Base-by-base conservation (phyloP, 2,797 vertebrate genomes). In the Parambassis ranga region DNA sequence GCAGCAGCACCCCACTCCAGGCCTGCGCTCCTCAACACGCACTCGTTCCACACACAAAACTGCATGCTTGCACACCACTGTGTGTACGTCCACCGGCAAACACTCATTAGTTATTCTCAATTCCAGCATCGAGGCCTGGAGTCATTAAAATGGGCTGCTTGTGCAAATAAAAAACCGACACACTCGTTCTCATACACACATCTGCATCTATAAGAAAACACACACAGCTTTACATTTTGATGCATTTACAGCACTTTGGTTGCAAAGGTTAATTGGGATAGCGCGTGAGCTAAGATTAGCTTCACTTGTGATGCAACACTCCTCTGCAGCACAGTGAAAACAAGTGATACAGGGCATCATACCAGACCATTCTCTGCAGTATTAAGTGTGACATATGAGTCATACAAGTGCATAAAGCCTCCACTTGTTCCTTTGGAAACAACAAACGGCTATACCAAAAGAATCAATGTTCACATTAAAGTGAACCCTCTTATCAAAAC, bases 101-200 rank as follows among this genome's bases (percentile, higher is more conserved):
- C 82, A 82, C 75, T 89, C 89, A 90, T 91, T 90, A 87, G 85
- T 82, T 86, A 86, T 73, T 87, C 86, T 83, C 75, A 62, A 82
- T 89, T 91, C 90, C 90, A 87, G 68, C 75, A 68, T 77, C 48
- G 24, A 56, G 66, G 46, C 60, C 61, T 35, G 36, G 35, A 70
- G 65, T 79, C 77, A 82, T 86, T 86, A 72, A 84, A 84, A 63
- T 4, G 4, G 33, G 33, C 72, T 52, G 60, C 60, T 76, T 38
- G 48, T 61, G 46, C 62, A 59, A 47, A n/a, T n/a, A n/a, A 53
- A 28, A 50, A 47, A 24, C 48, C 44, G 22, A 63, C 58, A 26
- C 30, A 35, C 39, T 60, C 26, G 14, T 44, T 43, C 35, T 37
- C 30, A 44, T 31, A 52, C 43, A 27, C 43, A 30, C 13, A n/a